Base-by-base conservation (phyloP, 2,797 vertebrate genomes). In the Enteromius radiatus region DNA sequence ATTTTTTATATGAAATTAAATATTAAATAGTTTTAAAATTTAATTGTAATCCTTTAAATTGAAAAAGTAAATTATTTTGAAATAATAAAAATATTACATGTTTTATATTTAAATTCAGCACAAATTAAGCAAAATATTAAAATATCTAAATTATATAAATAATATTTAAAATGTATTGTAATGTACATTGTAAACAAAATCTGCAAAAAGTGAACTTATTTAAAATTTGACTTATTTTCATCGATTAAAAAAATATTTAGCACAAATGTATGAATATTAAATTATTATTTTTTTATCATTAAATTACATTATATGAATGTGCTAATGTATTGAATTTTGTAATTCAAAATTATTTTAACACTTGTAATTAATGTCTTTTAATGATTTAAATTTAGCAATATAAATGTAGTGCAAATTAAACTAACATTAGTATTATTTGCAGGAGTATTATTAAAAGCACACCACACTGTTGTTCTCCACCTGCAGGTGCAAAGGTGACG, bases 401-500 rank as follows among this genome's bases (percentile, higher is more conserved):
- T 52, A 10, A 56, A 23, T 23, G 21, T 23, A 56, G 1, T 4
- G 3, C 54, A 56, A 56, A 56, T 54, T n/a, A 54, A 54, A n/a
- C 5, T 23, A 59, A 59, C 54, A 3, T 14, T n/a, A n/a, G 41
- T 26, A 17, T 8, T 49, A 45, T 69, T 11, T 6, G 28, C 0
- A 2, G 1, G 5, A 3, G 8, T 36, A 21, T 54, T 63, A 31
- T 14, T 17, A 14, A 61, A 33, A 73, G 10, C 43, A 26, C 2
- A 28, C 12, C 12, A 11, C 10, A 11, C 0, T 6, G 7, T n/a
- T 49, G 21, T 73, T 45, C 2, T 31, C 33, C 8, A 21, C 14
- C 6, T 87, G 43, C 86, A 97, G 96, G 97, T 73, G 97, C 97
- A 23, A 92, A 93, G 36, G 97, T 99, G 86, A 97, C 95, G 12